Evolutionary conservation across 1,140 invertebrate genomes (phyloP), one percentile per base, ranked within the genome.

Genomic region (Pachyrhynchus sulphureomaculatus): DNA sequence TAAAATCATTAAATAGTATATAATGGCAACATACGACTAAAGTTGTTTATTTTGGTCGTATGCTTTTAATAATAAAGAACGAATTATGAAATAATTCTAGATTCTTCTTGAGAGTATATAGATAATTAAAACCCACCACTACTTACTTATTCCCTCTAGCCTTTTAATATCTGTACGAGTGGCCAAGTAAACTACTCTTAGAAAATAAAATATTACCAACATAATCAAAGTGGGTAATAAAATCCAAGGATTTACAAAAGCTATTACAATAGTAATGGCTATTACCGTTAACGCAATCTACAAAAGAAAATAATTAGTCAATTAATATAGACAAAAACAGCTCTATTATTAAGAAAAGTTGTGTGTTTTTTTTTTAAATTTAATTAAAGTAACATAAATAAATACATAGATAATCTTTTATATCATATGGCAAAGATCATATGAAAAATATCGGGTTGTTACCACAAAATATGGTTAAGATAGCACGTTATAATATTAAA

Each of bases 101-200:
- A 6, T 9, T 39, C 13, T 15, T 4, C 4, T 39, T 39, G 13
- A 4, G 4, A 4, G 5, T 13, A 13, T 15, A 6, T 9, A 6
- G 4, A 5, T 9, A 4, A 39, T 17, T 5, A 13, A 39, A 8
- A 39, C 13, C 13, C 4, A 24, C 29, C 4, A 26, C 0, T 61
- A 76, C 82, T 85, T 79, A 93, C 91, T 84, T 41, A 86, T 86
- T 60, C 88, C 89, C 75, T 95, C 92, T 0, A 95, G 78, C 60
- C 92, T 81, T 74, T 95, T 95, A 1, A 95, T 78, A 72, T 88
- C 86, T 70, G 92, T 83, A 0, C 91, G 90, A 0, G 90, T 90
- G n/a, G 82, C 79, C 20, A 95, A 74, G 72, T 93, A 96, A 70
- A 92, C 83, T 60, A 78, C 81, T 53, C 91, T 71, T 23, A 93